These are phyloP conservation scores for Hylaea fasciaria DNA, from an alignment of 2,888 invertebrate genomes.

Conservation along the genomic window DNA sequence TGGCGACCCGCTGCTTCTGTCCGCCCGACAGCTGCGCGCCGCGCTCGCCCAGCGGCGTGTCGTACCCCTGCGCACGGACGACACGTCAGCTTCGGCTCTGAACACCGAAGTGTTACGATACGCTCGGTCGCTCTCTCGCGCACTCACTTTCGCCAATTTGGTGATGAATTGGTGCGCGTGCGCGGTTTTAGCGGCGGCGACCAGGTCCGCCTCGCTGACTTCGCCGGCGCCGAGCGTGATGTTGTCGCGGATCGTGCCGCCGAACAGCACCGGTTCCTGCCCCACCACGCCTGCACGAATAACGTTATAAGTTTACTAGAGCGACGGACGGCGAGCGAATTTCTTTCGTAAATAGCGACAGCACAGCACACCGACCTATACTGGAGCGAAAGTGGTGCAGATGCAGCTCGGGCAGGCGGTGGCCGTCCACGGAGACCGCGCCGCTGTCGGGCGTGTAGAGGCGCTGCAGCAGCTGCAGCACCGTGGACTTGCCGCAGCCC, in stretches of 20 bases:
- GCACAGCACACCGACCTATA: conserved; percentile 60
- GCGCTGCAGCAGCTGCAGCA: conserved; percentile 90
- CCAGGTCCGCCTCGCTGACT: conserved; percentile 86
- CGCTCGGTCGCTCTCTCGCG: background rate
- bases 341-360: no score
- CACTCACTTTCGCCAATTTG: conserved; percentile 87
- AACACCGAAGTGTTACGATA: background rate
- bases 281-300: conserved; percentile 88
- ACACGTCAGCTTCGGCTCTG: background rate
- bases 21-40: conserved; percentile 93
- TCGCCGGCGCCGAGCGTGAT: conserved; percentile 88
- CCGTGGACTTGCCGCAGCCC: conserved; percentile 93
- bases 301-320: no score
- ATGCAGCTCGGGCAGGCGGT: conserved; percentile 86
- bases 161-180: conserved; percentile 91
- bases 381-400: conserved; percentile 71
- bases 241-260: conserved; percentile 89
- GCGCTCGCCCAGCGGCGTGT: conserved; percentile 90
- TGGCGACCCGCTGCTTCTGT: conserved; percentile 93
- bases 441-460: conserved; percentile 88
- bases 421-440: conserved; percentile 85
- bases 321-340: no score
- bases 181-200: conserved; percentile 88
- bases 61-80: conserved; percentile 84
- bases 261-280: conserved; percentile 94